A percentile compares a stretch with the other conserved stretches of the same genome.
phyloP scores from a whole-genome alignment of 2,797 vertebrate genomes.

The Ambastaia sidthimunki region DNA sequence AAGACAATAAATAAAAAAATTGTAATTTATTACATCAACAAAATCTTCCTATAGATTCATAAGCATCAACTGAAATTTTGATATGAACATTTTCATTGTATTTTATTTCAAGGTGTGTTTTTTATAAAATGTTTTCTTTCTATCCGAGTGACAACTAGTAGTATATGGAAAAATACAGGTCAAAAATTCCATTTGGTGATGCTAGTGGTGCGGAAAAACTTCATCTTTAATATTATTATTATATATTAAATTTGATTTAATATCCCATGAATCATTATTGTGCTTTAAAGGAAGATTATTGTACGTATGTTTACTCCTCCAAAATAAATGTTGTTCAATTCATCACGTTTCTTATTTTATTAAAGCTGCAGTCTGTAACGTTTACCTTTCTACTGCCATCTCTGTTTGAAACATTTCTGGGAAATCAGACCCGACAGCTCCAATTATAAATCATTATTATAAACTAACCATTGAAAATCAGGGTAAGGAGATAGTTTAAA shows the following conservation, averaged over 20 bases:
- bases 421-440: no score
- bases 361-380: no score
- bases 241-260: not conserved
- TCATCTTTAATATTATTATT: not conserved
- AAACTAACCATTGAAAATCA: no score
- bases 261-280: not conserved
- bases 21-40: not conserved
- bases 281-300: not conserved
- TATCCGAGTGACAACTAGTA: no score
- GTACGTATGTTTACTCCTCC: not conserved
- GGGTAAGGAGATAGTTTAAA: no score
- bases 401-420: no score
- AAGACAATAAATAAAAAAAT: not conserved
- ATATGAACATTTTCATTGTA: not conserved
- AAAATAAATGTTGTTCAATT: slow-evolving; percentile 1
- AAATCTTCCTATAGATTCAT: no score
- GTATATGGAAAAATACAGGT: no score
- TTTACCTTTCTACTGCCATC: no score
- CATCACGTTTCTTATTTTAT: not conserved
- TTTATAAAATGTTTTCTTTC: not conserved
- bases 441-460: no score
- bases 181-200: no score
- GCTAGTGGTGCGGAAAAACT: no score
- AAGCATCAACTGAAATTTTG: not conserved
- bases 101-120: not conserved